Evolutionary conservation across 2,888 invertebrate species (phyloP), one percentile per base, ranked within the genome.

Genomic region (Dicranocentrus wangi): DNA sequence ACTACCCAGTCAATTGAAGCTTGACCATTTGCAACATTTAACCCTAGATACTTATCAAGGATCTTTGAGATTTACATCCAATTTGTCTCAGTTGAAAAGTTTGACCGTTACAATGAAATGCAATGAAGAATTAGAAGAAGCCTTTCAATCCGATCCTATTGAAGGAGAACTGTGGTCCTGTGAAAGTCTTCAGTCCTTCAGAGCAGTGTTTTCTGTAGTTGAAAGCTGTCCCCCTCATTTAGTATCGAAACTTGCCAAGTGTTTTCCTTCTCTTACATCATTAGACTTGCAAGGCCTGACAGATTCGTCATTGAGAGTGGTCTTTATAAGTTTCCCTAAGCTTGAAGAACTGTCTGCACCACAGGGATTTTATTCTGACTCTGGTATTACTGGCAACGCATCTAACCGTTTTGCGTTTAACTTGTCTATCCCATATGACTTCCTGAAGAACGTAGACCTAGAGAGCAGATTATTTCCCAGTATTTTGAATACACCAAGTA

Each of bases 41-140:
- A 78, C 82, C 19, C 65, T 84, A 27, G 84, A 84, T 39, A 82
- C 82, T 27, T 84, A 84, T 71, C 80, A 84, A 79, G 84, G 84
- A 47, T 84, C 84, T 7, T 53, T 84, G 61, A 71, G 77, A 81
- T 84, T 84, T 51, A 79, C 79, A 0, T 66, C 77, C 8, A 68
- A 77, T 21, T 66, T 82, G 8, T 82, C 84, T 17, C 66, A 81
- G 17, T 27, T 84, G 55, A 81, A 73, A 51, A 51, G 58, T n/a
- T 73, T 84, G 27, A 80, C 73, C 1, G 69, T 84, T n/a, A 78
- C 80, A 2, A 82, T 84, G 82, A 81, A 81, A 42, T 81, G 81
- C 19, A 72, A 81, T 72, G 84, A 84, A 42, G 82, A 84, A 32
- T 58, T 84, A 39, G 82, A 82, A 68, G 81, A 80, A 47, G 81